Percentiles rank a stretch among this genome's conserved stretches.
phyloP scores from a whole-genome alignment of 2,888 invertebrate genomes.

The Globia sparganii region DNA sequence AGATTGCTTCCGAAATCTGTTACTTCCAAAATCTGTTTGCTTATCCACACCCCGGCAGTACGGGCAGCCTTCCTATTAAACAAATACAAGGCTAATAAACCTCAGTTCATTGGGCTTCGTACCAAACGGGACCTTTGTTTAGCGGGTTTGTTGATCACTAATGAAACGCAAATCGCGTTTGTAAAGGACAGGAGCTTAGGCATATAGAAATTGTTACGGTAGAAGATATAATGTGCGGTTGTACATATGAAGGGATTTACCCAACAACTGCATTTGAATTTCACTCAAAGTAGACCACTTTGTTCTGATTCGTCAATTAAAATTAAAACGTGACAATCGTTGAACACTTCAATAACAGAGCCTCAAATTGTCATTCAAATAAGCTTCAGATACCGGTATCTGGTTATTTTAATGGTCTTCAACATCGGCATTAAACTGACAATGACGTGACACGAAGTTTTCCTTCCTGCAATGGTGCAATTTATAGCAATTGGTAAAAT shows the following conservation, averaged over 20 bases:
- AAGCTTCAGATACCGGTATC: background rate
- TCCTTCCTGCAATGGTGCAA: constrained; percentile 8
- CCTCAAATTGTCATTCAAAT: background rate
- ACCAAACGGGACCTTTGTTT: constrained; percentile 68
- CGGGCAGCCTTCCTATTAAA: constrained; percentile 69
- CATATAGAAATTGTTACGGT: constrained; percentile 22
- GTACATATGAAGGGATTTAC: background rate
- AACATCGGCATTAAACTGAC: background rate
- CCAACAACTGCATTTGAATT: background rate
- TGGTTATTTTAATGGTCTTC: background rate
- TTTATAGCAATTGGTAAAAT: constrained; percentile 16
- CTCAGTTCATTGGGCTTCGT: constrained; percentile 71
- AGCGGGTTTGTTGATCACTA: constrained; percentile 64
- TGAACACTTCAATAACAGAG: no score
- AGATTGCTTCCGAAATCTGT: constrained; percentile 79
- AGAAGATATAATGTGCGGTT: constrained; percentile 6
- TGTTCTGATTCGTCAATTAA: background rate
- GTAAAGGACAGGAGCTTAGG: constrained; percentile 52
- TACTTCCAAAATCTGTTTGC: constrained; percentile 78
- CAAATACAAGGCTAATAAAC: constrained; percentile 82
- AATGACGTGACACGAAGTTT: background rate
- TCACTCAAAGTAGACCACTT: background rate
- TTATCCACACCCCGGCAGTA: constrained; percentile 69
- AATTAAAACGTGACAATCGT: background rate
- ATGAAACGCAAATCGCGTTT: constrained; percentile 66